phyloP scores from a whole-genome alignment of 2,113 vertebrate species.

The Ptyas mucosa region DNA sequence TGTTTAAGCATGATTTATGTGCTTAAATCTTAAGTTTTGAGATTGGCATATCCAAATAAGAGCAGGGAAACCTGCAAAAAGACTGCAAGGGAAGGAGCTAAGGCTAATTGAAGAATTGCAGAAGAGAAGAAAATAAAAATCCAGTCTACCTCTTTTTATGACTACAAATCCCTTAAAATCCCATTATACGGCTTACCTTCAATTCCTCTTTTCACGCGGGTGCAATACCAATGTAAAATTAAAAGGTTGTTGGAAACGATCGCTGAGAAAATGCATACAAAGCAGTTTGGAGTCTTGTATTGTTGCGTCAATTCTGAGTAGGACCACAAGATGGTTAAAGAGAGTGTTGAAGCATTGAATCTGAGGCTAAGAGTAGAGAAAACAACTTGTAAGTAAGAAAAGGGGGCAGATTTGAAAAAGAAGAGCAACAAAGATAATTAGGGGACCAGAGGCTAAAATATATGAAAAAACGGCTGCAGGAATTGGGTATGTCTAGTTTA shows the following conservation, averaged over 20 bases:
- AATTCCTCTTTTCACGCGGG: not conserved
- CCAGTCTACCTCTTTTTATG: not conserved
- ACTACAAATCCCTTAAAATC: not conserved
- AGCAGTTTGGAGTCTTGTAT: not conserved
- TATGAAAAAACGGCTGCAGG: too few species aligned
- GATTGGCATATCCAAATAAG: not conserved
- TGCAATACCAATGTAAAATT: not conserved
- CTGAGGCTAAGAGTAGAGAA: not conserved
- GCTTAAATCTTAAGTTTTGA: too few species aligned
- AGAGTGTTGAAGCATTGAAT: not conserved
- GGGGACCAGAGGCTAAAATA: too few species aligned
- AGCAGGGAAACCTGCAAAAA: not conserved
- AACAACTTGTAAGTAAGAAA: too few species aligned
- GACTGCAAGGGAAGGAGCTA: not conserved
- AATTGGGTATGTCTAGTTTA: too few species aligned
- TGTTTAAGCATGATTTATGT: too few species aligned
- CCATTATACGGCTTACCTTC: not conserved
- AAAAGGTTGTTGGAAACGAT: not conserved
- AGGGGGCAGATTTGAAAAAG: not conserved
- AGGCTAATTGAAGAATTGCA: not conserved
- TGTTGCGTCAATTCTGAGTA: not conserved
- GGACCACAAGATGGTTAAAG: not conserved
- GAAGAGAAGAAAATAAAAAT: not conserved
- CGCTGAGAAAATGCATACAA: not conserved
- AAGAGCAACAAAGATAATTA: too few species aligned